Conservation (phyloP, 2,797 vertebrate species). For the Hapalemur alaotrensis region DNA sequence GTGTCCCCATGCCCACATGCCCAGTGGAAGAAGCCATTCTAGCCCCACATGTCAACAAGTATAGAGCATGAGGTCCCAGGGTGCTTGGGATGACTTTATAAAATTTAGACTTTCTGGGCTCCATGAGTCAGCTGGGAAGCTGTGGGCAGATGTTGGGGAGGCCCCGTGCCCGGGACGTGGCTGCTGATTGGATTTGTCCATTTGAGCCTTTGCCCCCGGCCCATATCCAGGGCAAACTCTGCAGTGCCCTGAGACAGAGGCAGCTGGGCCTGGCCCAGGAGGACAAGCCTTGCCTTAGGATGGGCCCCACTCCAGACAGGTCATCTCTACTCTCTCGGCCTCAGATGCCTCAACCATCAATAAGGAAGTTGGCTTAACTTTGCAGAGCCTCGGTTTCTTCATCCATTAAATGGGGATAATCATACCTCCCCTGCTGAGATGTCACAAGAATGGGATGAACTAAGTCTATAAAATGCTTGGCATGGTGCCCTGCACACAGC, state of each 20-base stretch:
- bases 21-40: neutral
- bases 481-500: neutral
- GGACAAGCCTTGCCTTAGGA: neutral
- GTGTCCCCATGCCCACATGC: neutral
- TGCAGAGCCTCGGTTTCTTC: slow-evolving; percentile 21
- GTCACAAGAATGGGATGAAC: neutral
- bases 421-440: neutral
- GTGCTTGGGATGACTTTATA: neutral
- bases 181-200: neutral
- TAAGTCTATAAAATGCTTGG: neutral
- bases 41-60: neutral
- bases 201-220: neutral
- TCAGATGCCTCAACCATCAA: neutral
- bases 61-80: neutral
- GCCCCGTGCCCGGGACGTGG: neutral
- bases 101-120: neutral
- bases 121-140: neutral
- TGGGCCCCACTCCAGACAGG: neutral
- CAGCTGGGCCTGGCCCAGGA: neutral
- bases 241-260: neutral
- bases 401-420: neutral
- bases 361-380: slow-evolving; percentile 8
- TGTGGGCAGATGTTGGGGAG: neutral
- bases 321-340: neutral
- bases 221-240: neutral